phyloP scores from a whole-genome alignment of 2,113 vertebrate species.

The Austrofundulus limnaeus region DNA sequence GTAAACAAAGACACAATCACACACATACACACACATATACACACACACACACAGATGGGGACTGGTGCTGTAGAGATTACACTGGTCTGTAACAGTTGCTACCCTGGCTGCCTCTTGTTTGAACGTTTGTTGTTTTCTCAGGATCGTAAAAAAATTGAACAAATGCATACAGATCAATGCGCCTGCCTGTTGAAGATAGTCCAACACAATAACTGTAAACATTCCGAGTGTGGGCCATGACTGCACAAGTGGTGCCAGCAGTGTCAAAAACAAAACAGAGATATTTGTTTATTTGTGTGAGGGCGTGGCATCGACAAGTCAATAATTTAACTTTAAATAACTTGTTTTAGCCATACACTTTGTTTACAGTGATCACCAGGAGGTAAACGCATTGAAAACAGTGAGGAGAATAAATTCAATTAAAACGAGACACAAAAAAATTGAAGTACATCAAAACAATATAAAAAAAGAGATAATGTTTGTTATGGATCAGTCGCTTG shows the following conservation, averaged over 20 bases:
- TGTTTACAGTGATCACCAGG: too few relatives aligned
- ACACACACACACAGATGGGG: slow-evolving; percentile 14
- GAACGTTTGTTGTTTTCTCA: slow-evolving; percentile 68
- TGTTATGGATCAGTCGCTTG: too few relatives aligned
- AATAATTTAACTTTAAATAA: not conserved
- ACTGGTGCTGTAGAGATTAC: slow-evolving; percentile 68
- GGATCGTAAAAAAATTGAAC: slow-evolving; percentile 16
- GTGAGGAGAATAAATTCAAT: too few relatives aligned
- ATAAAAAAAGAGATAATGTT: too few relatives aligned
- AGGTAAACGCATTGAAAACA: too few relatives aligned
- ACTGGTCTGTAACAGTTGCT: slow-evolving; percentile 57
- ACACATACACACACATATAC: too few relatives aligned
- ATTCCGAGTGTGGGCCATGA: too few relatives aligned
- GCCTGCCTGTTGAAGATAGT: slow-evolving; percentile 72
- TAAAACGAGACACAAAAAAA: too few relatives aligned
- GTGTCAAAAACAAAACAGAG: slow-evolving; percentile 47
- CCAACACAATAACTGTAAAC: slow-evolving; percentile 71
- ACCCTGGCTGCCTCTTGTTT: slow-evolving; percentile 58
- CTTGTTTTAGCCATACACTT: too few relatives aligned
- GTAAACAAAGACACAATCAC: not conserved
- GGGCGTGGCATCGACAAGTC: not conserved
- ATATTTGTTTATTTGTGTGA: too few relatives aligned
- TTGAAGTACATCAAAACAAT: too few relatives aligned
- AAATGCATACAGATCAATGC: slow-evolving; percentile 51
- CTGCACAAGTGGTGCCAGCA: slow-evolving; percentile 31